Base-by-base conservation (phyloP, 2,797 vertebrate species). In the Danio jaintianensis region DNA sequence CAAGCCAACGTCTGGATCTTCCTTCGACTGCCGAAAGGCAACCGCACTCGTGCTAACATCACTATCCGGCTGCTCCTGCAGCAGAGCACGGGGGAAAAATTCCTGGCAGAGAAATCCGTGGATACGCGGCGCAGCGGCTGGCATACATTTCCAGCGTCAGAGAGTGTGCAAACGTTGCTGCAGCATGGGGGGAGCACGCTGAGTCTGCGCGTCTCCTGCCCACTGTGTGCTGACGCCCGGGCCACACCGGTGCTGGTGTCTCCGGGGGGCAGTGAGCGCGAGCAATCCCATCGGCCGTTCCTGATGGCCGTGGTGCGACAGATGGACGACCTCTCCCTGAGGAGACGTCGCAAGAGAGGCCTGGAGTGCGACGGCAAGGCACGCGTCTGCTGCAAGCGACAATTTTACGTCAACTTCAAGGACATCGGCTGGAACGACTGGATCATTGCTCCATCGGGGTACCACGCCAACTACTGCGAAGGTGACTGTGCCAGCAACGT, bases 371-470 rank as follows among this genome's bases (percentile, higher is more conserved):
- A 98, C 0, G 97, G 96, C 76, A 98, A 98, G 88, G 96, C 97
- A 58, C 97, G 96, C 16, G 95, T 97, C 84, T 99, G 98, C 92
- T 99, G 98, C 93, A 98, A 98, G 84, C 96, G 98, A 20, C 96
- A 98, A 86, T 98, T 99, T 91, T 97, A 95, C 72, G 96, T 99
- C 78, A 97, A 96, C 88, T 99, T 99, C 92, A 98, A 97, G 86
- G 97, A 98, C 89, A 98, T 99, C 43, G 96, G 97, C 88, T 99
- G 97, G 97, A 98, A 95, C 83, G 97, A 99, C 93, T 99, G 97
- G 97, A 99, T 99, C 96, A 99, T 99, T 66, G 98, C 98, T 0
- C 98, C 97, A 22, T 93, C 94, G 0, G 98, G 98, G 58, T 99
- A 99, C 93, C 92, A 98, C 0, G 98, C 97, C 90, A 99, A 99